Evolutionary conservation across 2,797 vertebrate genomes (phyloP).

Genomic region (Gadopsis bispinosus): DNA sequence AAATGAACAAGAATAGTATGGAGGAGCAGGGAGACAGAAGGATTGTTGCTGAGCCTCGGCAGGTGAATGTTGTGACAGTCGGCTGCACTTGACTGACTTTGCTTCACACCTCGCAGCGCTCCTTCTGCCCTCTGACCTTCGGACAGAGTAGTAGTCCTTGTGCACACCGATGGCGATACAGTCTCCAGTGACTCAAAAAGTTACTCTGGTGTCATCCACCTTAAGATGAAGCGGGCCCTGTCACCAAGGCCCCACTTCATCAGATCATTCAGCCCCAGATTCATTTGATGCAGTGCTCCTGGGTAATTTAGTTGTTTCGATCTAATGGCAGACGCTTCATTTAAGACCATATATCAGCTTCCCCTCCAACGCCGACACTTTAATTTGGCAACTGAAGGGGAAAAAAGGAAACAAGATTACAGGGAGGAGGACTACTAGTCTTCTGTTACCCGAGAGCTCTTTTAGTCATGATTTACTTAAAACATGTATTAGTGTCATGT

Average conservation of each 20-base stretch:
- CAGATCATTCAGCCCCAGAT: slow-evolving; percentile 40
- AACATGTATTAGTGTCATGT: neutral
- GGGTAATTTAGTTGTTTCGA: slow-evolving; percentile 39
- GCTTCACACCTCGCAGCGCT: slow-evolving; percentile 29
- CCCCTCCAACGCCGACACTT: slow-evolving; percentile 39
- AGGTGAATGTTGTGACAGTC: slow-evolving; percentile 18
- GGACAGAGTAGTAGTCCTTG: neutral
- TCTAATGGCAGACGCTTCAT: slow-evolving; percentile 48
- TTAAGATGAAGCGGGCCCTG: neutral
- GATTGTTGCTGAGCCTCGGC: slow-evolving; percentile 9
- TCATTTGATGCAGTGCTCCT: slow-evolving; percentile 65
- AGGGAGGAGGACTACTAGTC: neutral
- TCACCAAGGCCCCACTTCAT: slow-evolving; percentile 16
- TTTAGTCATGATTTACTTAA: slow-evolving; percentile 7
- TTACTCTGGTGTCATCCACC: neutral
- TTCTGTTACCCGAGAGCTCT: slow-evolving; percentile 8
- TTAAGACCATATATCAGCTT: slow-evolving; percentile 59
- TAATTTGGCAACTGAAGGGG: slow-evolving; percentile 24
- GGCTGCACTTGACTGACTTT: slow-evolving; percentile 24
- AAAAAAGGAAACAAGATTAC: slow-evolving; percentile 4
- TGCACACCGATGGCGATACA: too few relatives aligned
- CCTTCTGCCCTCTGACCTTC: slow-evolving; percentile 33
- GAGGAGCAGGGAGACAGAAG: neutral
- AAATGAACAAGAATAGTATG: neutral
- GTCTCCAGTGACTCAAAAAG: neutral